Evolutionary conservation across 2,888 invertebrate species (phyloP), one percentile per base, ranked within the genome.

Genomic region (Eustalomyia histrio): DNA sequence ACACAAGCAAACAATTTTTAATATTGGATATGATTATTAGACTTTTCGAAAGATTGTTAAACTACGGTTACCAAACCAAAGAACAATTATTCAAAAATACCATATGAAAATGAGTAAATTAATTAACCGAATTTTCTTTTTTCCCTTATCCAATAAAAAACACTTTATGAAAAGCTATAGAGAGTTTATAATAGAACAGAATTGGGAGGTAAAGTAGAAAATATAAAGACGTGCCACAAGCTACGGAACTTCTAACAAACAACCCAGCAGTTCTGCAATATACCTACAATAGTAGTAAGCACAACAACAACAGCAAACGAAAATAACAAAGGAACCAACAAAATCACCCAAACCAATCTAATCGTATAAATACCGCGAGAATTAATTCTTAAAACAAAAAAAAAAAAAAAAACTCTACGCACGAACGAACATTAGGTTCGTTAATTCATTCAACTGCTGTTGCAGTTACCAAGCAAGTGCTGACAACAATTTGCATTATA

Each of bases 401-500:
- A 67, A 61, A 33, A 21, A 47, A 43, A n/a, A 24, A 35, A 18
- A 69, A 58, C 39, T 65, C 10, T 55, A 78, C 69, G 73, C 80
- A 76, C 73, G 69, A 81, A 64, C 69, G 69, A 74, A 58, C 55
- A 65, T 53, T 53, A 47, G 43, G 68, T 76, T 76, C 73, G 52
- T 64, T 52, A 67, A 16, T 47, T 39, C 39, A 39, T 47, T 43
- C n/a, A 14, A 12, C 39, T 73, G 52, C 12, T 39, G 21, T 39
- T 68, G 9, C 18, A 47, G 43, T 63, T 12, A n/a, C 18, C 63
- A 21, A 71, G 17, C 60, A 57, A 74, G 71, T 78, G 67, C 74
- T 65, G 67, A 67, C 61, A 71, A 78, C 65, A 81, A 78, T 78
- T 81, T 81, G 71, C 72, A 80, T 80, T 73, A 69, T 69, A 74